Percentiles rank a stretch among this genome's conserved stretches.
These are phyloP conservation scores for Ommatoiulus sabulosus DNA, from an alignment of 2,888 invertebrate genomes.

Conservation along the genomic window DNA sequence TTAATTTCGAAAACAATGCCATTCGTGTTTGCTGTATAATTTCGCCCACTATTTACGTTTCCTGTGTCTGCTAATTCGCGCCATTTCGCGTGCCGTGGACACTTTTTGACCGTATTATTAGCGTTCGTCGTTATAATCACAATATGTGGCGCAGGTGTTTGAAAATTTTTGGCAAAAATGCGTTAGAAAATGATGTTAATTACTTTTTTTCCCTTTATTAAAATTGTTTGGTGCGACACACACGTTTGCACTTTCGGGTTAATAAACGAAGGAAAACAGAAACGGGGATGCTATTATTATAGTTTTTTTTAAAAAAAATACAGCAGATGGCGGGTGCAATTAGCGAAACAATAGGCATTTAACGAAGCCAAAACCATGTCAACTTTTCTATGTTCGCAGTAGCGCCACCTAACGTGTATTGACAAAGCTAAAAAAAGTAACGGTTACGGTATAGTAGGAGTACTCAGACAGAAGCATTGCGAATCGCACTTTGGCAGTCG, in stretches of 20 bases:
- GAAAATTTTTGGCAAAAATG: constrained; percentile 40
- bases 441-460: too few species aligned
- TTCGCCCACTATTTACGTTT: constrained; percentile 20
- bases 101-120: constrained; percentile 22
- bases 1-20: constrained; percentile 42
- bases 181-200: constrained; percentile 48
- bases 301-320: constrained; percentile 6
- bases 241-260: constrained; percentile 48
- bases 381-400: background rate
- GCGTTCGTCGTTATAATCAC: constrained; percentile 6
- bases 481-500: too few species aligned
- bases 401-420: background rate
- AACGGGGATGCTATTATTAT: constrained; percentile 41
- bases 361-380: constrained; percentile 45
- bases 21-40: constrained; percentile 39
- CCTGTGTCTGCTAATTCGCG: constrained; percentile 41
- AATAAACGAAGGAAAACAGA: constrained; percentile 45
- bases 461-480: too few species aligned
- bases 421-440: too few species aligned
- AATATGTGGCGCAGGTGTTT: constrained; percentile 26
- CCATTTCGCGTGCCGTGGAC: constrained; percentile 32
- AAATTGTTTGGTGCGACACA: constrained; percentile 42
- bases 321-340: constrained; percentile 37
- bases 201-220: constrained; percentile 41
- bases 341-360: constrained; percentile 48